Evolutionary conservation across 1,140 invertebrate species (phyloP).

Genomic region (Theocolax elegans): DNA sequence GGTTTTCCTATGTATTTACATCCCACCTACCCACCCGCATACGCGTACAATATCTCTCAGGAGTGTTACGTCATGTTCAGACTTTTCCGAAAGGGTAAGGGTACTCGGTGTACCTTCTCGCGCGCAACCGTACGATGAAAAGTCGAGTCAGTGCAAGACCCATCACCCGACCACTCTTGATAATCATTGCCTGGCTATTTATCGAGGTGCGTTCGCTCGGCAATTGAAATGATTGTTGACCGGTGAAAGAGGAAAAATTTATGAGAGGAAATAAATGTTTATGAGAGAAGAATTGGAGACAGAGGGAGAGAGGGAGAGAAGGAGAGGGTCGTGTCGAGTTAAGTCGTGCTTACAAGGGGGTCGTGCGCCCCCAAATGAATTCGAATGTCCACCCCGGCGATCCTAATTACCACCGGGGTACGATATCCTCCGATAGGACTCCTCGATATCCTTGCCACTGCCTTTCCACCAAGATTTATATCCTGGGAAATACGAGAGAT

Average conservation of each 20-base stretch:
- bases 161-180: no score
- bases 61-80: constrained; percentile 65
- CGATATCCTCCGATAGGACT: constrained; percentile 57
- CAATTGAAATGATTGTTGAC: no score
- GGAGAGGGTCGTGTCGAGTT: not conserved
- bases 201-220: no score
- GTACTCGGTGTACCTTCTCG: not conserved
- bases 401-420: constrained; percentile 54
- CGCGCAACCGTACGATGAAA: no score
- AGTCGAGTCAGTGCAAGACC: not conserved
- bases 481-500: constrained; percentile 50
- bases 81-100: not conserved
- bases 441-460: constrained; percentile 51
- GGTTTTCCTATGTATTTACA: constrained; percentile 5
- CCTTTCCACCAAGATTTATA: constrained; percentile 11
- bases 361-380: constrained; percentile 48
- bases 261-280: no score
- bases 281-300: not conserved
- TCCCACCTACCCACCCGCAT: no score
- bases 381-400: constrained; percentile 55
- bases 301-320: not conserved
- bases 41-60: constrained; percentile 51
- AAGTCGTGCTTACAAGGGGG: constrained; percentile 25
- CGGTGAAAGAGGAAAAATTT: no score
- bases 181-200: no score